Evolutionary conservation across 2,113 vertebrate genomes (phyloP).

Genomic region (Epinephelus moara): DNA sequence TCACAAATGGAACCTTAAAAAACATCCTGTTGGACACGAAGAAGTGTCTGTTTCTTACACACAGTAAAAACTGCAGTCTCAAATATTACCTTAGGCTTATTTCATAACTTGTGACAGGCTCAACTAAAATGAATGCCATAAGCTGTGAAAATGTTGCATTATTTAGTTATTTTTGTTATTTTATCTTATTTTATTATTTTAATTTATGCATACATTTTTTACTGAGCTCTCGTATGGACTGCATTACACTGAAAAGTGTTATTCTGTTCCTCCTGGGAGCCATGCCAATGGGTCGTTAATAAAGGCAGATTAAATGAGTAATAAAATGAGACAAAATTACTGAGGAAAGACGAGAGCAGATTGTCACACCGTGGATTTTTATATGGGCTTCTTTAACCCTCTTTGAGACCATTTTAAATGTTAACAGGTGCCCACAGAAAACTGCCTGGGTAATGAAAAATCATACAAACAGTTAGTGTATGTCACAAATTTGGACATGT

Average conservation of each 20-base stretch:
- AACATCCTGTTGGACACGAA: not conserved
- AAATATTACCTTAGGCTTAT: not conserved
- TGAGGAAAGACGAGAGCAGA: not conserved
- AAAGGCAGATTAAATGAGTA: not conserved
- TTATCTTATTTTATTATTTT: too few species aligned
- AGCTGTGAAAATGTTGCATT: not conserved
- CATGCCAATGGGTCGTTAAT: not conserved
- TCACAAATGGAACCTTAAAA: not conserved
- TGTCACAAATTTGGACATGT: not conserved
- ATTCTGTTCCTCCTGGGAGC: not conserved
- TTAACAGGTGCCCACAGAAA: not conserved
- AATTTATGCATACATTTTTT: too few species aligned
- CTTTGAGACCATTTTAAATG: not conserved
- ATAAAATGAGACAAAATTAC: conserved; percentile 6
- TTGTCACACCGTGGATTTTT: not conserved
- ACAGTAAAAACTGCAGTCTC: not conserved
- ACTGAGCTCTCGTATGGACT: not conserved
- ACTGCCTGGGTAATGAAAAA: not conserved
- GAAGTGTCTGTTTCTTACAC: not conserved
- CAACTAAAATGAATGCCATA: not conserved
- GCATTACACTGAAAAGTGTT: not conserved
- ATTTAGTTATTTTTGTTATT: too few species aligned
- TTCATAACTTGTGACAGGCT: not conserved
- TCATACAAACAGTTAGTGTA: not conserved
- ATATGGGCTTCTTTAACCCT: not conserved